phyloP scores from a whole-genome alignment of 2,113 vertebrate genomes.

The Rhadina sibilatrix region DNA sequence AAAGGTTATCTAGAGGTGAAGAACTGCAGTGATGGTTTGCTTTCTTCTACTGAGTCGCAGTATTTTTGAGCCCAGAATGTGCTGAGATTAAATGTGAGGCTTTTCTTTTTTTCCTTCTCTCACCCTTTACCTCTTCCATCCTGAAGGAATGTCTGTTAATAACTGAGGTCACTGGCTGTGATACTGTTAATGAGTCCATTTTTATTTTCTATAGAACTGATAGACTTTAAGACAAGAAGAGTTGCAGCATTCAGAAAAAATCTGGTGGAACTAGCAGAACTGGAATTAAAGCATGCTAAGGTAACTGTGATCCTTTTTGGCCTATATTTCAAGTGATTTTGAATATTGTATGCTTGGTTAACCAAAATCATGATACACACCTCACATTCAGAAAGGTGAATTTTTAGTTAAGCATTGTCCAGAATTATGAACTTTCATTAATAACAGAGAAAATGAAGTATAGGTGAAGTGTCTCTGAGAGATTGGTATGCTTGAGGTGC shows the following conservation, averaged over 20 bases:
- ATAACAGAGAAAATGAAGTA: neutral
- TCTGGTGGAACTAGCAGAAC: constrained; percentile 96
- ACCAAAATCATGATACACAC: neutral
- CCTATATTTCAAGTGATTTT: neutral
- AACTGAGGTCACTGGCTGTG: neutral
- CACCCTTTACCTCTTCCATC: neutral
- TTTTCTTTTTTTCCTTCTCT: neutral
- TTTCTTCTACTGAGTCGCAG: neutral
- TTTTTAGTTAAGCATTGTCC: neutral
- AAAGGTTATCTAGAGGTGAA: neutral
- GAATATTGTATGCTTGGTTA: neutral
- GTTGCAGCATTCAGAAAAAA: constrained; percentile 98
- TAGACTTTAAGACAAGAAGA: constrained; percentile 98
- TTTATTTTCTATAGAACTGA: constrained; percentile 81
- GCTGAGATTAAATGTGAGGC: neutral
- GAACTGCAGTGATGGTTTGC: neutral
- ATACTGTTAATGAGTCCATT: neutral
- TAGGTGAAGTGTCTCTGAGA: neutral
- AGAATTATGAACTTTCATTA: neutral
- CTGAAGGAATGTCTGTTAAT: neutral
- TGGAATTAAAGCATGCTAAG: constrained; percentile 99
- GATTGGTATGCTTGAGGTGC: neutral
- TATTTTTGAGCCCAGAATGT: neutral
- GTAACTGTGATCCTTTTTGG: constrained; percentile 65
- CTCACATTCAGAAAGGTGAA: neutral